These are phyloP conservation scores for Drosophila trapezifrons DNA, from an alignment of 1,140 invertebrate species.

Conservation along the genomic window DNA sequence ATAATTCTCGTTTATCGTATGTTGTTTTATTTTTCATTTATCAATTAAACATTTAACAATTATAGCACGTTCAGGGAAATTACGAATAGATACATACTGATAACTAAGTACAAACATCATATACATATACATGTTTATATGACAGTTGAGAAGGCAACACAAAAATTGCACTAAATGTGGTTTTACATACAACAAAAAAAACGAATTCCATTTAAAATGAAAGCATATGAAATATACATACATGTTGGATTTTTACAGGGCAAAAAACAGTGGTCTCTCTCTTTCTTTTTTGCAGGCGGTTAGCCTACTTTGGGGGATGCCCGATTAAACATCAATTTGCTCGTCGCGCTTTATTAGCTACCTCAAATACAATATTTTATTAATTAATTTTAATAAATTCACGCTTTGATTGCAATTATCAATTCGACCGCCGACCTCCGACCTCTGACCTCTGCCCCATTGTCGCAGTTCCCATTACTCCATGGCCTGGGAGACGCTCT, in stretches of 20 bases:
- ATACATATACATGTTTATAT: slow-evolving; percentile 5
- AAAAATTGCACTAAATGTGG: slow-evolving; percentile 66
- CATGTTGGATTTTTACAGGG: slow-evolving; percentile 50
- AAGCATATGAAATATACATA: slow-evolving; percentile 26
- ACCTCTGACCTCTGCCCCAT: background rate
- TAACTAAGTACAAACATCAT: slow-evolving; percentile 28
- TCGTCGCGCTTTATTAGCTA: slow-evolving; percentile 69
- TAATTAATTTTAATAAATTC: slow-evolving; percentile 81
- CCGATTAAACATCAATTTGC: slow-evolving; percentile 49
- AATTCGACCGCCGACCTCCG: slow-evolving; percentile 11
- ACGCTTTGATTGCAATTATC: slow-evolving; percentile 71
- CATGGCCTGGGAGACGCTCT: slow-evolving; percentile 62
- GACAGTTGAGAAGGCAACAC: slow-evolving; percentile 60
- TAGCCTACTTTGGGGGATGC: slow-evolving; percentile 54
- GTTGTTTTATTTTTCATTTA: slow-evolving; percentile 30
- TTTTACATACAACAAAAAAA: slow-evolving; percentile 15
- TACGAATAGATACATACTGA: slow-evolving; percentile 44
- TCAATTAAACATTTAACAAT: slow-evolving; percentile 73
- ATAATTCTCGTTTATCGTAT: slow-evolving; percentile 53
- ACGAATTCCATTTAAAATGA: slow-evolving; percentile 47
- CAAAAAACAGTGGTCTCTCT: slow-evolving; percentile 9
- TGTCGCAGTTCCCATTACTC: slow-evolving; percentile 30
- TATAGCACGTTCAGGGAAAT: slow-evolving; percentile 74
- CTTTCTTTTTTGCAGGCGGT: slow-evolving; percentile 4
- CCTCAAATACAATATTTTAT: slow-evolving; percentile 63